These are phyloP conservation scores for Cryptophagus acutangulus DNA, from an alignment of 2,888 invertebrate species.

Conservation along the genomic window DNA sequence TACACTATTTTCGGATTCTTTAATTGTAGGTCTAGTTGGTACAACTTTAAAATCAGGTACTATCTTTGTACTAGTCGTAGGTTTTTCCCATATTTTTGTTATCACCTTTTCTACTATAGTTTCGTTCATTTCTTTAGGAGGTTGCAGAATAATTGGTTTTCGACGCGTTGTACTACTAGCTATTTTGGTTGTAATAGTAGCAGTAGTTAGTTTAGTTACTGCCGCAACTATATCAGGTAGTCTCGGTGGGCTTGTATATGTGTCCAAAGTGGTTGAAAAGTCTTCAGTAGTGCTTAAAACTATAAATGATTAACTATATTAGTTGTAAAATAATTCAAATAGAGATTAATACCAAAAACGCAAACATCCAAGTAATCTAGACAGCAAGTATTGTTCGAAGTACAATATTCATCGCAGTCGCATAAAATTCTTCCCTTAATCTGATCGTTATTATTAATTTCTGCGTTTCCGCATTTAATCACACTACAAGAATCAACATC, in stretches of 20 bases:
- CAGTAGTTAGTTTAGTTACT: background rate
- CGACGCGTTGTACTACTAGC: background rate
- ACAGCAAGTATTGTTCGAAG: conserved; percentile 57
- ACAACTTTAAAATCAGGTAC: too few relatives aligned
- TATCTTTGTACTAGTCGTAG: too few relatives aligned
- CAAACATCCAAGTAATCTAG: conserved; percentile 61
- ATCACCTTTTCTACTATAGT: too few relatives aligned
- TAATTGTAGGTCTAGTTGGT: too few relatives aligned
- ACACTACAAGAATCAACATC: conserved; percentile 53
- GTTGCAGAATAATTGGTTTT: background rate
- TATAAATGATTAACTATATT: too few relatives aligned
- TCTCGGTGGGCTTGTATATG: background rate
- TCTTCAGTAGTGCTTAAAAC: background rate
- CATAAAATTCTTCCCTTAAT: conserved; percentile 46
- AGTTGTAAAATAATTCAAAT: background rate
- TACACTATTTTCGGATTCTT: too few relatives aligned
- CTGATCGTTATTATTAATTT: conserved; percentile 19
- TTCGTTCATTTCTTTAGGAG: too few relatives aligned
- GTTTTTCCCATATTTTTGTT: background rate
- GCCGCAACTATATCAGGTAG: background rate
- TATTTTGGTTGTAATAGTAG: background rate
- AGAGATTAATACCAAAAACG: conserved; percentile 42
- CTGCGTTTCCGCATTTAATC: conserved; percentile 47
- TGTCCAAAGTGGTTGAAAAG: background rate
- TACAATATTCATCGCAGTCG: conserved; percentile 57